Percentiles rank a stretch among this genome's conserved stretches.
These are phyloP conservation scores for Meleagris gallopavo DNA, from an alignment of 2,113 vertebrate species.

Conservation along the genomic window DNA sequence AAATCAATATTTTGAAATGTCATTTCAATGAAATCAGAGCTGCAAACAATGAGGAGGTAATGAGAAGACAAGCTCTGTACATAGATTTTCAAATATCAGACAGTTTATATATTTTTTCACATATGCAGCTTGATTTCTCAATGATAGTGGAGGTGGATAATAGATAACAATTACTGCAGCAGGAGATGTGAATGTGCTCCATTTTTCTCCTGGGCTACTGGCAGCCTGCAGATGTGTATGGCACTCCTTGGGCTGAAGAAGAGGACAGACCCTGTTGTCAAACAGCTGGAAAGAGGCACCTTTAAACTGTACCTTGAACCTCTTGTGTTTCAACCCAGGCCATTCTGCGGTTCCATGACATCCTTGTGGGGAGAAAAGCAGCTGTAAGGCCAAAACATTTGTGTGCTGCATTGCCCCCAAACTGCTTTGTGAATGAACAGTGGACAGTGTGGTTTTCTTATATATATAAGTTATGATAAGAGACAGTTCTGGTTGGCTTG, in stretches of 20 bases:
- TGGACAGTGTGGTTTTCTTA: not conserved
- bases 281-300: not conserved
- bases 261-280: not conserved
- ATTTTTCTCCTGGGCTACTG: not conserved
- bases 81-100: slow-evolving; percentile 21
- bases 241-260: not conserved
- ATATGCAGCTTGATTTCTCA: not conserved
- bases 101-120: not conserved
- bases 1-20: slow-evolving; percentile 40
- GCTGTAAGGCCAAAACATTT: not conserved
- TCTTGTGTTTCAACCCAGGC: not conserved
- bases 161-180: not conserved
- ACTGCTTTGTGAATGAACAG: not conserved
- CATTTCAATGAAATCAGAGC: slow-evolving; percentile 28
- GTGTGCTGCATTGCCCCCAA: fast-evolving
- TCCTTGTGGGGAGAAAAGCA: not conserved
- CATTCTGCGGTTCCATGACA: not conserved
- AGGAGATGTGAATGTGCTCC: not conserved
- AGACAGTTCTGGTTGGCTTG: not conserved
- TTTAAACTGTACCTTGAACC: not conserved
- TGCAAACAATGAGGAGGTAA: not conserved
- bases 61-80: not conserved
- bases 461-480: not conserved
- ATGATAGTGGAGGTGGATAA: not conserved
- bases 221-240: not conserved